Evolutionary conservation across 1,140 invertebrate species (phyloP).

Genomic region (Dendrolimus kikuchii): DNA sequence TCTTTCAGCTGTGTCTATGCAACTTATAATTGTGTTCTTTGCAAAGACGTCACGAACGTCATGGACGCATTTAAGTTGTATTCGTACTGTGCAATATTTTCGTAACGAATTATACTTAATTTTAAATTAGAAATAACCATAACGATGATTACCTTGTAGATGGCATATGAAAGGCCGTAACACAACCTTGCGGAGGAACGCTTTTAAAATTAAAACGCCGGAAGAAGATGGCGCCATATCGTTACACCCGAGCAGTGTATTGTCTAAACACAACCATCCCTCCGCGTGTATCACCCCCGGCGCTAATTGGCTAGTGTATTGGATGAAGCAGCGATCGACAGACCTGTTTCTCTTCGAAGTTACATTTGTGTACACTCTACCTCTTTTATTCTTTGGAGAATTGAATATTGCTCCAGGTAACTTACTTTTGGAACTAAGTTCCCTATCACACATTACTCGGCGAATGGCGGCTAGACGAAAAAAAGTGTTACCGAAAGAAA

Average conservation of each 20-base stretch:
- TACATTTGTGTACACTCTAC: constrained; percentile 58
- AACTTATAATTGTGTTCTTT: too few species aligned
- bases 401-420: constrained; percentile 39
- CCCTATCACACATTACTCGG: too few species aligned
- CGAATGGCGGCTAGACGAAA: too few species aligned
- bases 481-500: neutral
- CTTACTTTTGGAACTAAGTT: neutral
- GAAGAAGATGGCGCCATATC: constrained; percentile 40
- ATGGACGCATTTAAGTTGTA: too few species aligned
- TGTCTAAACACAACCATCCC: constrained; percentile 12
- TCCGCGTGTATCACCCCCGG: constrained; percentile 29
- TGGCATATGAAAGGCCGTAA: constrained; percentile 26
- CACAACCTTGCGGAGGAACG: constrained; percentile 12
- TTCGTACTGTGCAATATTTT: too few species aligned
- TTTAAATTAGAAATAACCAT: too few species aligned
- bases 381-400: constrained; percentile 66
- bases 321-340: constrained; percentile 53
- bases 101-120: too few species aligned
- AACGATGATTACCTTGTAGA: constrained; percentile 20
- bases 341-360: constrained; percentile 54
- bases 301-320: constrained; percentile 61
- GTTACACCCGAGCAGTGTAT: constrained; percentile 59
- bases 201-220: constrained; percentile 27
- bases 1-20: too few species aligned
- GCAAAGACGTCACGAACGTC: too few species aligned